Percentiles rank a stretch among this genome's conserved stretches.
These are phyloP conservation scores for Helicoverpa armigera DNA, from an alignment of 1,140 invertebrate species.

Conservation along the genomic window DNA sequence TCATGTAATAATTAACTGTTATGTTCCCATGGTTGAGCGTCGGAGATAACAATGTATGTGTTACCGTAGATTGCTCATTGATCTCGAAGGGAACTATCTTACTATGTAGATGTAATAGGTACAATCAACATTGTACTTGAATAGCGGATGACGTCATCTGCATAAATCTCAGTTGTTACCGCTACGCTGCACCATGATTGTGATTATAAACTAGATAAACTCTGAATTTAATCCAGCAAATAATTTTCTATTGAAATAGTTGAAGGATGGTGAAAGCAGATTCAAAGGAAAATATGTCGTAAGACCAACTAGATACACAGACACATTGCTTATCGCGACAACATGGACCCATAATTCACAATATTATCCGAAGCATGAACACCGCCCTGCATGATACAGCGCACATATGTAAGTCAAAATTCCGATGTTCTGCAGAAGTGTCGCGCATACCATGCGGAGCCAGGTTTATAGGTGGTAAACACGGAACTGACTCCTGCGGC, in stretches of 20 bases:
- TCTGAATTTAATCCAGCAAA: background rate
- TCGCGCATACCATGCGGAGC: slow-evolving; percentile 1
- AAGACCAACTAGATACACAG: no score
- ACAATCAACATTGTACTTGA: slow-evolving; percentile 1
- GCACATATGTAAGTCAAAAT: slow-evolving; percentile 14
- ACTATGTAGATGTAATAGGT: background rate
- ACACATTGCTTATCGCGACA: background rate
- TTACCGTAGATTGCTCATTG: slow-evolving; percentile 2
- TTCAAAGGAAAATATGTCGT: background rate
- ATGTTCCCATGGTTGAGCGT: slow-evolving; percentile 26
- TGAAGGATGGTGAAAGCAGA: no score
- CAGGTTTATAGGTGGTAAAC: slow-evolving; percentile 43
- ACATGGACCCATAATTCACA: background rate
- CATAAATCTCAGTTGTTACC: no score
- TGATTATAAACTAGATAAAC: background rate
- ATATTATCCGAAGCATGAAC: background rate
- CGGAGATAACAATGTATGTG: background rate
- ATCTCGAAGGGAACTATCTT: slow-evolving; percentile 8
- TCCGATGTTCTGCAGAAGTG: background rate
- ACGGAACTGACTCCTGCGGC: slow-evolving; percentile 42
- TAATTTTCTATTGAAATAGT: background rate
- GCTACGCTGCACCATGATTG: background rate
- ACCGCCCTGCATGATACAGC: background rate
- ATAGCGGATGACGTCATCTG: background rate
- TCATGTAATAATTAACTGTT: slow-evolving; percentile 31